phyloP scores from a whole-genome alignment of 2,888 invertebrate species.

The Darwinula stevensoni region DNA sequence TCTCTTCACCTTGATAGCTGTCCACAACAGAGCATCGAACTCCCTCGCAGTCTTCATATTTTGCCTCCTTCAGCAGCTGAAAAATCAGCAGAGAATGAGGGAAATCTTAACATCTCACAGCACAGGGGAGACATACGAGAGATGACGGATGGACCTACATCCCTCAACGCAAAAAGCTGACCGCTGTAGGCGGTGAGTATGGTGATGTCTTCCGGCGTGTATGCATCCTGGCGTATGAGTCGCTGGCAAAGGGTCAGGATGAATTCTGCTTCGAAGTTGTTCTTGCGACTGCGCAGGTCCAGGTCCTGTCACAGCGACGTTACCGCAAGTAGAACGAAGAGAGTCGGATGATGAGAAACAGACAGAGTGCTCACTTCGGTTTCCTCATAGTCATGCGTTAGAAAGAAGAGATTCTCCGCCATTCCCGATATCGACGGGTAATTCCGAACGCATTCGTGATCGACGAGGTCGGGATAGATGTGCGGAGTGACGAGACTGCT shows the following conservation, averaged over 20 bases:
- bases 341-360: too few species aligned
- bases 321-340: neutral
- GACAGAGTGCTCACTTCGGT: conserved; percentile 18
- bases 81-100: too few species aligned
- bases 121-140: too few species aligned
- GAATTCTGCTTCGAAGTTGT: conserved; percentile 27
- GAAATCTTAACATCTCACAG: too few species aligned
- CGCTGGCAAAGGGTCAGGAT: conserved; percentile 28
- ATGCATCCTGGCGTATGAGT: conserved; percentile 28
- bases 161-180: conserved; percentile 28
- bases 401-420: conserved; percentile 31
- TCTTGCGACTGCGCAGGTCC: neutral
- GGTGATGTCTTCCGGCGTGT: conserved; percentile 29
- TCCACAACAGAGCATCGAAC: conserved; percentile 36
- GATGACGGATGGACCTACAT: conserved; percentile 18
- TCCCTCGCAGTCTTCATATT: conserved; percentile 16
- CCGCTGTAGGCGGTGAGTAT: conserved; percentile 39
- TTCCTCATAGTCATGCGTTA: conserved; percentile 28
- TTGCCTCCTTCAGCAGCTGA: too few species aligned
- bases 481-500: conserved; percentile 25
- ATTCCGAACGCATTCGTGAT: conserved; percentile 24
- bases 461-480: conserved; percentile 31
- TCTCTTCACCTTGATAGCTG: conserved; percentile 53
- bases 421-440: conserved; percentile 30
- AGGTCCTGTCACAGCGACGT: conserved; percentile 4